Percentiles rank a stretch among this genome's conserved stretches.
Conservation (phyloP, 2,888 invertebrate species). For the Zaprionus obscuricornis region DNA sequence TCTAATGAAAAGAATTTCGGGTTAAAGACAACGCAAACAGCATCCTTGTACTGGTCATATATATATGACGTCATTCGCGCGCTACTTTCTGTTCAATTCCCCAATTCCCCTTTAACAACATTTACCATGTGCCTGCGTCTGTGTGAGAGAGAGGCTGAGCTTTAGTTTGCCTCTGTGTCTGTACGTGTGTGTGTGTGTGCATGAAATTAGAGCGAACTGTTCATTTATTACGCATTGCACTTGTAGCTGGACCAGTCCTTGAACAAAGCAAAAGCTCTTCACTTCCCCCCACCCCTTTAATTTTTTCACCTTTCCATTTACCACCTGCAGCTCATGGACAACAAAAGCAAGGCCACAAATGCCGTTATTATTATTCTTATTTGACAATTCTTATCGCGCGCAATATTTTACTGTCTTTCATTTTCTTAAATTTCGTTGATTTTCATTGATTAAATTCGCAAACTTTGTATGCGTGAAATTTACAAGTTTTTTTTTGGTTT, state of each 20-base stretch:
- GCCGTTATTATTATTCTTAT: conserved; percentile 19
- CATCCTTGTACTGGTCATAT: conserved; percentile 51
- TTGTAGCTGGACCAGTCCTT: conserved; percentile 47
- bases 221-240: conserved; percentile 48
- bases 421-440: conserved; percentile 14
- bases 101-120: no score
- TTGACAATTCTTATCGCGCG: conserved; percentile 8
- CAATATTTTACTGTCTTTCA: no score
- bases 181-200: conserved; percentile 25
- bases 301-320: neutral
- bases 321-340: neutral
- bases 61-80: conserved; percentile 68
- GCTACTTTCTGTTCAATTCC: conserved; percentile 46
- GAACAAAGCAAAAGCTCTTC: conserved; percentile 3
- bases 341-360: conserved; percentile 27
- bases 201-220: conserved; percentile 42
- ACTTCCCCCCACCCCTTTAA: neutral
- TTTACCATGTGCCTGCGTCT: conserved; percentile 14
- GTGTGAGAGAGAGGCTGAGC: conserved; percentile 21
- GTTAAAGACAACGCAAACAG: conserved; percentile 41
- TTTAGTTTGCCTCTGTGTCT: conserved; percentile 19
- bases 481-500: conserved; percentile 38
- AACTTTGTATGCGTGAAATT: conserved; percentile 3
- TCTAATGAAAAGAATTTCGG: no score
- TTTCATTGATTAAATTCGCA: neutral